Base-by-base conservation (phyloP, 2,797 vertebrate genomes). In the Peromyscus melanophrys region DNA sequence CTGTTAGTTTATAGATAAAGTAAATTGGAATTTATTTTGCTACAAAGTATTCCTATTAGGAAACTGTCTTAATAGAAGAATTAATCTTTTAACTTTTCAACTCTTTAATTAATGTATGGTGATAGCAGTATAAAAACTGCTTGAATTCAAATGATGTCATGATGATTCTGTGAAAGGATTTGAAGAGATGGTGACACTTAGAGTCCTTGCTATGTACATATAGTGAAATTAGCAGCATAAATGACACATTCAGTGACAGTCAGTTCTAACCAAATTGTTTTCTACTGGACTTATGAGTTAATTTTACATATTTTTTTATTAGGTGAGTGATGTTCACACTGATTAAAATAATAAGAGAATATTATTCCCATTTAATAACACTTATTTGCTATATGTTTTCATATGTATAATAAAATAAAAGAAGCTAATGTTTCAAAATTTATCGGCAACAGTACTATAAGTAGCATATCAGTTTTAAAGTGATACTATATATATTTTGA, bases 221-320 rank as follows among this genome's bases (percentile, higher is more conserved):
- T 37, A 75, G 6, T 90, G 85, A 67, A 94, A 73, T 82, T 19
- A 65, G 29, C 7, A 49, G 43, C 37, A 65, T 82, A 82, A 95
- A 87, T 86, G 40, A 75, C 49, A 92, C 57, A 52, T 75, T 81
- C 31, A 82, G 11, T 83, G 80, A 90, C n/a, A 92, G 10, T 57
- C 69, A 92, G 1, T 23, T 67, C 34, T 29, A 85, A 49, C 40
- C 49, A 85, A 85, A 49, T 67, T 67, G 82, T 29, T 67, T 85
- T 67, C 25, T 46, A 34, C 11, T 65, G 17, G 4, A 46, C 40
- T 65, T 84, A 55, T 75, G 77, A 80, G 57, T 78, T 90, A 49
- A 34, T 69, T 90, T 92, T 69, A 11, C 49, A 84, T 89, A 31
- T 76, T 94, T 31, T 94, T 93, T 10, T 81, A 89, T 91, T 93